Conservation (phyloP, 2,113 vertebrate genomes). For the Abramis brama region DNA sequence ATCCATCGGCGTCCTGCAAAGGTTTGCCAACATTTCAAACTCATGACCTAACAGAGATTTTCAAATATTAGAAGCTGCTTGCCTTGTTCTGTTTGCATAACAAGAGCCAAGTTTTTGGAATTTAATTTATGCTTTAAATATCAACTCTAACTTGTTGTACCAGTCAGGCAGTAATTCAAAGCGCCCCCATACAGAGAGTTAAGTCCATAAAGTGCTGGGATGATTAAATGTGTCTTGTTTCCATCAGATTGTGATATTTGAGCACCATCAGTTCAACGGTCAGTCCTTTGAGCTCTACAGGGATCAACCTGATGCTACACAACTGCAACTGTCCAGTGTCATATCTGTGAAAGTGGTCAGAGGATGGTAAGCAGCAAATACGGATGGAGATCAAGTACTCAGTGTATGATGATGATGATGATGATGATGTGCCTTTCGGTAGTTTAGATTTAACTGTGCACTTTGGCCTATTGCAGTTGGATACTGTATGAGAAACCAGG, state of each 20-base stretch:
- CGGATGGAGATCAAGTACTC: neutral
- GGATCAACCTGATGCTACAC: conserved; percentile 81
- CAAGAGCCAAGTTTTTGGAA: neutral
- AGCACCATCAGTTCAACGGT: conserved; percentile 75
- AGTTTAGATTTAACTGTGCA: neutral
- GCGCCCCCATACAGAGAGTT: too few relatives aligned
- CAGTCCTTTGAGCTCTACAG: conserved; percentile 81
- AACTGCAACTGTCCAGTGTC: conserved; percentile 81
- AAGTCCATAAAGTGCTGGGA: neutral
- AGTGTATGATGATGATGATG: neutral
- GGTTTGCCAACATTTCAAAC: conserved; percentile 71
- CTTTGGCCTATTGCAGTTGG: conserved; percentile 80
- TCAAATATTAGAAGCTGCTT: neutral
- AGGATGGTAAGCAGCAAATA: conserved; percentile 85
- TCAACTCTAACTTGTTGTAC: neutral
- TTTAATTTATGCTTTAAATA: neutral
- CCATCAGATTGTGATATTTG: conserved; percentile 84
- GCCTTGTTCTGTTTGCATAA: neutral
- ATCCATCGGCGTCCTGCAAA: conserved; percentile 92
- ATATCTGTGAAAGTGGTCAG: conserved; percentile 85
- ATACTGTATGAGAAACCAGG: conserved; percentile 89
- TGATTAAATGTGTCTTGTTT: conserved; percentile 26
- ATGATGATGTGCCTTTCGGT: neutral
- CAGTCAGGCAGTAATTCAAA: neutral
- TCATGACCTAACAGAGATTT: neutral